A percentile compares a stretch with the other conserved stretches of the same genome.
phyloP scores from a whole-genome alignment of 2,797 vertebrate genomes.

The Melanotaenia boesemani region DNA sequence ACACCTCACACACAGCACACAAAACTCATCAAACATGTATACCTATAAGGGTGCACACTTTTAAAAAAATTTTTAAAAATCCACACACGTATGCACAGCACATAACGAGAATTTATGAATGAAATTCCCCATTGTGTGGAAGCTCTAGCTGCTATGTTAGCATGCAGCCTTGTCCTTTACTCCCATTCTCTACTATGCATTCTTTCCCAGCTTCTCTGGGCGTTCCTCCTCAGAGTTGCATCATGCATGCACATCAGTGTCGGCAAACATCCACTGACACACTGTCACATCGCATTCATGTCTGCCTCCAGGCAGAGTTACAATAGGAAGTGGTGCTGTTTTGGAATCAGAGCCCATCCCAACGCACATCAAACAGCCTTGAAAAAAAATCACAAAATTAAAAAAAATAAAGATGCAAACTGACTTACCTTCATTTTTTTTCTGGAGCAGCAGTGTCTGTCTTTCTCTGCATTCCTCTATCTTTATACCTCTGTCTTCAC shows the following conservation, averaged over 20 bases:
- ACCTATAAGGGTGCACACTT: background rate
- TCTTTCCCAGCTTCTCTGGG: constrained; percentile 49
- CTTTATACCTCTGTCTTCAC: constrained; percentile 58
- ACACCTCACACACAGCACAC: constrained; percentile 32
- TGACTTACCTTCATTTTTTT: constrained; percentile 70
- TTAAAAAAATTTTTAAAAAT: too few species aligned
- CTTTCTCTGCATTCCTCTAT: constrained; percentile 71
- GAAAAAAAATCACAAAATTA: background rate
- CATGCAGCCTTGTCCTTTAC: constrained; percentile 35
- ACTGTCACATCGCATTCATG: constrained; percentile 74
- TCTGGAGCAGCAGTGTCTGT: constrained; percentile 51
- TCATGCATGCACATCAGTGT: constrained; percentile 70
- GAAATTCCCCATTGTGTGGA: constrained; percentile 47
- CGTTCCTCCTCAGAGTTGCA: constrained; percentile 69
- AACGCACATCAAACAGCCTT: constrained; percentile 22
- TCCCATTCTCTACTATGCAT: constrained; percentile 34
- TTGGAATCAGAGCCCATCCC: constrained; percentile 29
- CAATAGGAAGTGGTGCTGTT: constrained; percentile 57
- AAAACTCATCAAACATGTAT: constrained; percentile 19
- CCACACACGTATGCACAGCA: background rate
- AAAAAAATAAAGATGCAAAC: constrained; percentile 44
- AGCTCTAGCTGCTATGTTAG: constrained; percentile 9
- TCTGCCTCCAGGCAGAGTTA: constrained; percentile 52
- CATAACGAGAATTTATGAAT: constrained; percentile 55
- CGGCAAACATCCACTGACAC: constrained; percentile 78